Conservation (phyloP, 2,797 vertebrate species). For the Karalla daura region DNA sequence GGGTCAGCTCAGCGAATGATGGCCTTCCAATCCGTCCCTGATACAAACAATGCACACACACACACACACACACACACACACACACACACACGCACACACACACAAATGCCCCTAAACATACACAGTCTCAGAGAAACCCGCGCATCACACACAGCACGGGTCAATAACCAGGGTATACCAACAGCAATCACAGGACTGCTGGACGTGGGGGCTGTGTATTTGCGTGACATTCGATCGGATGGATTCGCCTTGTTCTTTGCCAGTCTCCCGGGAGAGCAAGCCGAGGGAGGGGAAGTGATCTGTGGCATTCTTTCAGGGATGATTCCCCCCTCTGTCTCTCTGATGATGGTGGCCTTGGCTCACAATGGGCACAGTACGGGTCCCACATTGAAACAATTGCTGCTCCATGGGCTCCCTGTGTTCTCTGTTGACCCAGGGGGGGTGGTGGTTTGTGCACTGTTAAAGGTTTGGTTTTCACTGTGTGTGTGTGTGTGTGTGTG, state of each 20-base stretch:
- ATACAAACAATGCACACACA: conserved; percentile 66
- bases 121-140: conserved; percentile 63
- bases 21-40: conserved; percentile 75
- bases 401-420: conserved; percentile 44
- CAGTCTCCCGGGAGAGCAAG: conserved; percentile 64
- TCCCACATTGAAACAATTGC: conserved; percentile 73
- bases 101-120: conserved; percentile 36
- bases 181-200: conserved; percentile 79
- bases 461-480: conserved; percentile 58
- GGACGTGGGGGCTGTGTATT: conserved; percentile 71
- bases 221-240: conserved; percentile 81
- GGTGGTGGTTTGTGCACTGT: conserved; percentile 30
- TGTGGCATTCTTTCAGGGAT: conserved; percentile 74
- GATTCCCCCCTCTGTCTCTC: conserved; percentile 67
- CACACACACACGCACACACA: no score
- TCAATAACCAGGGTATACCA: conserved; percentile 82
- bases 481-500: conserved; percentile 9
- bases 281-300: conserved; percentile 65
- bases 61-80: conserved; percentile 21
- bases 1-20: conserved; percentile 79
- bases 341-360: conserved; percentile 75
- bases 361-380: conserved; percentile 62
- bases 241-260: conserved; percentile 78
- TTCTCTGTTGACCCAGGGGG: conserved; percentile 55
- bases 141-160: conserved; percentile 74